phyloP scores from a whole-genome alignment of 2,113 vertebrate species.

The Xiphorhynchus elegans region DNA sequence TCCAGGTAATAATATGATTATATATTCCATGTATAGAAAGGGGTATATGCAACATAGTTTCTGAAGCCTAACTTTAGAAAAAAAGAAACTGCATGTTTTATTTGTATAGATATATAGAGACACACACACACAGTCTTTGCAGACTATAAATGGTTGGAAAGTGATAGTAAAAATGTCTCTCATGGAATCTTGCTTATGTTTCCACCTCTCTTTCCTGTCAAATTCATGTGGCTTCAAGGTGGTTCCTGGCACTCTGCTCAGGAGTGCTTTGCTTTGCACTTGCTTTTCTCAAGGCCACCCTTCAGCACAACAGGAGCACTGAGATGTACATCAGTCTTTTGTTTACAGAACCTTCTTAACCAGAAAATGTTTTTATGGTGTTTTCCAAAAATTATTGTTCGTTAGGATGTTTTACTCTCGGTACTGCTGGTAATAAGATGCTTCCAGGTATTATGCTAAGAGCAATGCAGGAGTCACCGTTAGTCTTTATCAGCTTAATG shows the following conservation, averaged over 20 bases:
- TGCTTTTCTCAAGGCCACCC: neutral
- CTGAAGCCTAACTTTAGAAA: neutral
- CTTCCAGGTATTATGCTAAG: neutral
- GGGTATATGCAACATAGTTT: neutral
- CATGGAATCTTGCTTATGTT: neutral
- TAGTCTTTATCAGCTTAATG: neutral
- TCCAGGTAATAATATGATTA: neutral
- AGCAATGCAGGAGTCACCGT: neutral
- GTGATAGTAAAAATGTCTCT: neutral
- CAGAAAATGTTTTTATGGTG: neutral
- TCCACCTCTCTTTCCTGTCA: neutral
- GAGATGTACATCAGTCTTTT: neutral
- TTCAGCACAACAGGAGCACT: neutral
- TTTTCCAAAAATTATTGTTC: neutral
- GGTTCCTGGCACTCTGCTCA: neutral
- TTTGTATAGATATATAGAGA: neutral
- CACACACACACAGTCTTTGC: neutral
- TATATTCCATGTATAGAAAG: neutral
- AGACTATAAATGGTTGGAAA: neutral
- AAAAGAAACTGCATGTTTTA: neutral
- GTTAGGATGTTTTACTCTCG: neutral
- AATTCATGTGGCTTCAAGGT: neutral
- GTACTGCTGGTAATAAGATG: neutral
- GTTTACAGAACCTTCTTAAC: neutral
- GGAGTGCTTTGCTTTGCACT: neutral